Conservation (phyloP, 1,140 invertebrate species). For the Drosophila sulfurigaster region DNA sequence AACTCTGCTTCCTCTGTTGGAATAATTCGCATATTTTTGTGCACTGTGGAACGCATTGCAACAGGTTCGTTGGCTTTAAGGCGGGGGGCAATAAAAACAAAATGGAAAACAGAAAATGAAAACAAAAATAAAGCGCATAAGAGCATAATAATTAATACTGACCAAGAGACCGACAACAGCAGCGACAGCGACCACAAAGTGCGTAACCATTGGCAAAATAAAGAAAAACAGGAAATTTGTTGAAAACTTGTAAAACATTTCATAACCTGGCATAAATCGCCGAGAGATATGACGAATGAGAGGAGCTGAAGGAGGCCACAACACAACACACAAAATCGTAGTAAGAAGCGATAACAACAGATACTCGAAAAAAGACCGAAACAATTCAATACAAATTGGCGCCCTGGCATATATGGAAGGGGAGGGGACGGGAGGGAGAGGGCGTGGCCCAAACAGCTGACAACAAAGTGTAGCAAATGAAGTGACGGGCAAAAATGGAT, state of each 20-base stretch:
- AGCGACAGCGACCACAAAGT: constrained; percentile 61
- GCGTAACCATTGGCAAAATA: constrained; percentile 65
- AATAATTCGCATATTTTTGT: constrained; percentile 23
- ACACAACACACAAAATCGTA: constrained; percentile 4
- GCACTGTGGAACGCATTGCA: constrained; percentile 61
- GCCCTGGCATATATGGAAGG: constrained; percentile 20
- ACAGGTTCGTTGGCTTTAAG: constrained; percentile 64
- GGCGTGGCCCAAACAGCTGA: constrained; percentile 32
- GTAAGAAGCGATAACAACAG: neutral
- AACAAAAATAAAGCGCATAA: constrained; percentile 46
- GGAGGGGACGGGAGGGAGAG: neutral
- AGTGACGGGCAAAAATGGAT: constrained; percentile 3
- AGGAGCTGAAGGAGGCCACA: constrained; percentile 1
- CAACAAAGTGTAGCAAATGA: constrained; percentile 40
- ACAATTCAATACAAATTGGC: constrained; percentile 49
- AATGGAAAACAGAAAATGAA: neutral
- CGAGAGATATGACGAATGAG: constrained; percentile 53
- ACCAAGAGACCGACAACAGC: constrained; percentile 53
- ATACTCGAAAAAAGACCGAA: neutral
- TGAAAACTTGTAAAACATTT: constrained; percentile 67
- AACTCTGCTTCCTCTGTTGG: neutral
- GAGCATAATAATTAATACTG: constrained; percentile 71
- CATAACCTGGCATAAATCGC: constrained; percentile 63
- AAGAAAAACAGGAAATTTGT: constrained; percentile 75
- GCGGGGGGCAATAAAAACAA: constrained; percentile 29